phyloP scores from a whole-genome alignment of 2,888 invertebrate species.

The Dugesia japonica region DNA sequence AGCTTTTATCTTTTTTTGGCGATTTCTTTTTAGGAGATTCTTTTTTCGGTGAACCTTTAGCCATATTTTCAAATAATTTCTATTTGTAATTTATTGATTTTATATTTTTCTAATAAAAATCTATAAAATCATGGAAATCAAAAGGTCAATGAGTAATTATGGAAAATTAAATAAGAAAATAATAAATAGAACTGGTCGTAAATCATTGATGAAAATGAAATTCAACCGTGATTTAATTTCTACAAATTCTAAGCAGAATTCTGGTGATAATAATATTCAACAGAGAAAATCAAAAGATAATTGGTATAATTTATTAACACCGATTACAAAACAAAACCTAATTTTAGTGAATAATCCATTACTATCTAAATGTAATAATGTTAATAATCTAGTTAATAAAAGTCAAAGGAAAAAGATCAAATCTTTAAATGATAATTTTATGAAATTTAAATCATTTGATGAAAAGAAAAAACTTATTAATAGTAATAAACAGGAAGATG shows the following conservation, averaged over 20 bases:
- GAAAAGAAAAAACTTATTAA: background rate
- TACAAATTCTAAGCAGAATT: too few species aligned
- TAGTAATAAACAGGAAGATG: background rate
- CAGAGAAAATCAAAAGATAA: background rate
- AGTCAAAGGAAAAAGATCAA: background rate
- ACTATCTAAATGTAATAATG: background rate
- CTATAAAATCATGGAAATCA: background rate
- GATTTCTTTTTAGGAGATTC: background rate
- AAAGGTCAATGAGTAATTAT: background rate
- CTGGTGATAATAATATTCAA: too few species aligned
- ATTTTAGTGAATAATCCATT: background rate
- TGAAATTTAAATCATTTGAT: too few species aligned
- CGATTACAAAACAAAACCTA: background rate
- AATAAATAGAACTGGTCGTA: too few species aligned
- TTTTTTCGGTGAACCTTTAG: background rate
- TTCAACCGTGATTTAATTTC: too few species aligned
- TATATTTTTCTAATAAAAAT: too few species aligned
- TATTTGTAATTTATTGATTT: background rate
- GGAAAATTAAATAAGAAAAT: background rate
- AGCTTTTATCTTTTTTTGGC: conserved; percentile 12
- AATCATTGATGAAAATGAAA: too few species aligned
- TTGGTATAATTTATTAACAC: background rate
- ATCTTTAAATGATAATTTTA: background rate
- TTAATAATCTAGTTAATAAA: background rate
- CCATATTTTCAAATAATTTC: too few species aligned